These are phyloP conservation scores for Schlechtendalia chinensis DNA, from an alignment of 1,140 invertebrate species.

Conservation along the genomic window DNA sequence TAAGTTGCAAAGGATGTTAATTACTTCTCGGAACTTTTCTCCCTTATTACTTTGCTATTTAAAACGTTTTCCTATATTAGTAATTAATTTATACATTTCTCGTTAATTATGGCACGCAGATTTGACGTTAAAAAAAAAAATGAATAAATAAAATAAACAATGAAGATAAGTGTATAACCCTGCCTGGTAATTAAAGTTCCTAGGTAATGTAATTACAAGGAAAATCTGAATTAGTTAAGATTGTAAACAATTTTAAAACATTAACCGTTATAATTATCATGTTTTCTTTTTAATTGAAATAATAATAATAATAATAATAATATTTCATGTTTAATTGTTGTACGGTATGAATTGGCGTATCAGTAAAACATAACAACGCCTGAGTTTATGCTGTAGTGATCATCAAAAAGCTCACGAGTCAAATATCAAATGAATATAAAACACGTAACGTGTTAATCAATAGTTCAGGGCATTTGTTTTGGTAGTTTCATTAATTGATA, in stretches of 20 bases:
- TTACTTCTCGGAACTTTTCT: constrained; percentile 49
- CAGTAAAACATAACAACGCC: background rate
- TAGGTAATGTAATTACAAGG: constrained; percentile 37
- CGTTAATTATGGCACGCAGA: constrained; percentile 36
- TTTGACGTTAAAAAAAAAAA: constrained; percentile 45
- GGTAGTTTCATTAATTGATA: no score
- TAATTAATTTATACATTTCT: constrained; percentile 50
- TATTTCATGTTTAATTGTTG: background rate
- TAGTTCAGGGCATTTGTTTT: no score
- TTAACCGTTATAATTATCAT: constrained; percentile 23
- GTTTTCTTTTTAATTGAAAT: constrained; percentile 42
- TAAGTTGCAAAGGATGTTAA: constrained; percentile 41
- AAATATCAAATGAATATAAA: no score
- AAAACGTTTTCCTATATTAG: constrained; percentile 44
- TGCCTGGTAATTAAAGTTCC: constrained; percentile 28
- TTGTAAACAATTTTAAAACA: constrained; percentile 43
- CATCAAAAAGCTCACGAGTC: no score
- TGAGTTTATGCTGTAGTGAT: no score
- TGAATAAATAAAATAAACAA: no score
- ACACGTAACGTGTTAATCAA: no score
- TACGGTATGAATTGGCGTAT: background rate
- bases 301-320: constrained; percentile 36
- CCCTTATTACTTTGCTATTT: constrained; percentile 43
- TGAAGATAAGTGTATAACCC: constrained; percentile 36
- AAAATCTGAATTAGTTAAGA: constrained; percentile 39